A percentile compares a stretch with the other conserved stretches of the same genome.
phyloP scores from a whole-genome alignment of 2,888 invertebrate genomes.

The Seladonia tumulorum region DNA sequence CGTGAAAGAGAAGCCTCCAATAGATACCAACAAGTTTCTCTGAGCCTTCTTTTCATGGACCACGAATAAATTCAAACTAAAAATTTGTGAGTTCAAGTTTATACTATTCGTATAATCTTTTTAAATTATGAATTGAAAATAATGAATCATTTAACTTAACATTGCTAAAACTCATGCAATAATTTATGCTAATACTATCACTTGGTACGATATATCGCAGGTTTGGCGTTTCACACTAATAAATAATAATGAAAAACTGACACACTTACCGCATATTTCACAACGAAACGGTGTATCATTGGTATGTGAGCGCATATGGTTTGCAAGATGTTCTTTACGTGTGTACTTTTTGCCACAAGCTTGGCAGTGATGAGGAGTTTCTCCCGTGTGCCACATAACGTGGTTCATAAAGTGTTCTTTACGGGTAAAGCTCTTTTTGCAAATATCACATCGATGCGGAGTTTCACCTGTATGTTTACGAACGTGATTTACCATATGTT shows the following conservation, averaged over 20 bases:
- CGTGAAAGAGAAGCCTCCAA: too few relatives aligned
- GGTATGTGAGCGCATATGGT: slow-evolving; percentile 95
- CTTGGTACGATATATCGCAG: not conserved
- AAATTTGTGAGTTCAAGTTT: not conserved
- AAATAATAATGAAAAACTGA: not conserved
- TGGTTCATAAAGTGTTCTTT: slow-evolving; percentile 93
- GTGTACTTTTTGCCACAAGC: slow-evolving; percentile 95
- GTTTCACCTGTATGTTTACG: slow-evolving; percentile 91
- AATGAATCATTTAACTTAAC: not conserved
- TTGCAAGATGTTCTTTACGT: slow-evolving; percentile 94
- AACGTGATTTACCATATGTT: slow-evolving; percentile 92
- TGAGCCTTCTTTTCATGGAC: too few relatives aligned
- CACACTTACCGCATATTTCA: slow-evolving; percentile 90
- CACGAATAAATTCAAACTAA: too few relatives aligned
- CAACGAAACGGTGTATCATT: slow-evolving; percentile 95
- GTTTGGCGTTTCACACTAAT: not conserved
- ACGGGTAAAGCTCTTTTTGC: slow-evolving; percentile 91
- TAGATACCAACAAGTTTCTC: too few relatives aligned
- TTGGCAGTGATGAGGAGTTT: slow-evolving; percentile 94
- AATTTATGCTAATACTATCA: not conserved
- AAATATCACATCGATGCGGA: slow-evolving; percentile 91
- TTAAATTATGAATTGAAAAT: not conserved
- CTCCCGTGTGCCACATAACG: slow-evolving; percentile 93
- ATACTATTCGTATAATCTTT: not conserved
- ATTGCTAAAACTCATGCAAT: not conserved